A percentile compares a stretch with the other conserved stretches of the same genome.
phyloP scores from a whole-genome alignment of 2,888 invertebrate genomes.

The Shargacucullia verbasci region DNA sequence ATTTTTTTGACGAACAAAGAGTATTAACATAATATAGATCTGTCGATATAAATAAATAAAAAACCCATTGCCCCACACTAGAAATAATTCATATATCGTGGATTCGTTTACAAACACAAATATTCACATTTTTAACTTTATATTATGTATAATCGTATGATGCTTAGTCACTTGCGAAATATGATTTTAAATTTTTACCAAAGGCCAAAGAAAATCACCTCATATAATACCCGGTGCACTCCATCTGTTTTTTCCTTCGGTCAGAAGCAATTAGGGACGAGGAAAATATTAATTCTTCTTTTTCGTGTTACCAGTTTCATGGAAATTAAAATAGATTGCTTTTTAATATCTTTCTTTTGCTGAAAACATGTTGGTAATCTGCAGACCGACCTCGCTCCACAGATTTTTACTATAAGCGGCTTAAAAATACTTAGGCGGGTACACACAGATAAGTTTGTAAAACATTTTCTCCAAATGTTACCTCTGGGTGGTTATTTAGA shows the following conservation, averaged over 20 bases:
- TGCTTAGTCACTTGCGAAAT: too few species aligned
- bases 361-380: conserved; percentile 46
- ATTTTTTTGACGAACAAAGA: too few species aligned
- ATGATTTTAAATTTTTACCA: too few species aligned
- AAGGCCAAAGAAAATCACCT: too few species aligned
- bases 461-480: conserved; percentile 51
- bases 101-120: too few species aligned
- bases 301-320: conserved; percentile 58
- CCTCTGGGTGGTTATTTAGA: conserved; percentile 55
- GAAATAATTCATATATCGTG: too few species aligned
- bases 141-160: too few species aligned
- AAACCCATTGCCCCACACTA: too few species aligned
- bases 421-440: conserved; percentile 17
- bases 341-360: conserved; percentile 55
- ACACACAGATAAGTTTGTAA: conserved; percentile 7
- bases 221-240: conserved; percentile 43
- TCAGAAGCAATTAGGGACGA: conserved; percentile 64
- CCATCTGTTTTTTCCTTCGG: conserved; percentile 47
- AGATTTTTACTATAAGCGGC: conserved; percentile 16
- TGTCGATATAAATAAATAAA: too few species aligned
- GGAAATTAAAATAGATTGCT: conserved; percentile 65
- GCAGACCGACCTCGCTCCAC: conserved; percentile 11
- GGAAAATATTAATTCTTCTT: conserved; percentile 59
- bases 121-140: too few species aligned
- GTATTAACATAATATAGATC: too few species aligned